Conservation (phyloP, 2,113 vertebrate genomes). For the Callospermophilus lateralis region DNA sequence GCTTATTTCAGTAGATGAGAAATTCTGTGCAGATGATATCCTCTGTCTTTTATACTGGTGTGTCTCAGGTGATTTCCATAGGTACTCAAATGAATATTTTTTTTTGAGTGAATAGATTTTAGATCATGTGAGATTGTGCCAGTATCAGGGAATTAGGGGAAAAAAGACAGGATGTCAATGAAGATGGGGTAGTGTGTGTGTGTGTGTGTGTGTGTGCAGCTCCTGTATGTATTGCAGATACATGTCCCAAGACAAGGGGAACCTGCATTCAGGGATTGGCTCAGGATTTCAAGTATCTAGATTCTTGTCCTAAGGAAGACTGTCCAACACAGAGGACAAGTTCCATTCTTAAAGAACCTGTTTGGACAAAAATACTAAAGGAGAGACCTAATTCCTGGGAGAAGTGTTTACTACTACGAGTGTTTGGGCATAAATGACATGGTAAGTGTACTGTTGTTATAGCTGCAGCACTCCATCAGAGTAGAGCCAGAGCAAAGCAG, state of each 20-base stretch:
- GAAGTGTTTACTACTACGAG: background rate
- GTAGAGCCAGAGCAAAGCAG: background rate
- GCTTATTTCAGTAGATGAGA: background rate
- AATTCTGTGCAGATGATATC: background rate
- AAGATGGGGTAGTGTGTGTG: background rate
- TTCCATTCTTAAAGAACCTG: background rate
- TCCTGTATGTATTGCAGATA: background rate
- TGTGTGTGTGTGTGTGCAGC: background rate
- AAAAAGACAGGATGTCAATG: background rate
- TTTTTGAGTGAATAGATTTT: conserved; percentile 16
- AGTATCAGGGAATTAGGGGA: background rate
- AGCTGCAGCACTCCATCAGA: background rate
- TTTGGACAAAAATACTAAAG: background rate
- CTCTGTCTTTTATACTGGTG: background rate
- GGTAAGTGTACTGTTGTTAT: background rate
- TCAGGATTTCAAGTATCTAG: background rate
- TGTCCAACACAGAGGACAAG: background rate
- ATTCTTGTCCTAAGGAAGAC: background rate
- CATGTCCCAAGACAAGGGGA: background rate
- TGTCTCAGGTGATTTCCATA: background rate
- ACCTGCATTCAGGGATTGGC: background rate
- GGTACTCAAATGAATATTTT: background rate
- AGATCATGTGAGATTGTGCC: background rate
- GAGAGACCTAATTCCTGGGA: background rate
- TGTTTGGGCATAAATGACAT: background rate